A percentile compares a stretch with the other conserved stretches of the same genome.
Conservation (phyloP, 1,140 invertebrate species). For the Mamestra configurata region DNA sequence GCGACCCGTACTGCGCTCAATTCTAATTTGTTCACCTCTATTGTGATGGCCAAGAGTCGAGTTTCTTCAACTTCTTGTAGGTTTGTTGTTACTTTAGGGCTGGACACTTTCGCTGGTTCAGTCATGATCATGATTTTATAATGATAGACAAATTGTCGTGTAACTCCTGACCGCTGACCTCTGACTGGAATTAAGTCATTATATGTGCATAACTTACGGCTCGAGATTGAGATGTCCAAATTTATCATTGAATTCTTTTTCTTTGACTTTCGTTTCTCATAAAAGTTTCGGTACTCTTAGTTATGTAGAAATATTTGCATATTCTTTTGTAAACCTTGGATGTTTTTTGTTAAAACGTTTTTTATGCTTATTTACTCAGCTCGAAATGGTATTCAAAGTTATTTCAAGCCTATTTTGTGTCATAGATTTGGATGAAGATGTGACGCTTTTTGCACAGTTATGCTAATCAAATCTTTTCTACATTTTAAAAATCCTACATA, state of each 20-base stretch:
- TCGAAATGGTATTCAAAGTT: no score
- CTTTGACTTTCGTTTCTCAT: constrained; percentile 21
- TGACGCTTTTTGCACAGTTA: not conserved
- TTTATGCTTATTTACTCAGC: no score
- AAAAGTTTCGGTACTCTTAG: not conserved
- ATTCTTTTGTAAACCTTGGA: not conserved
- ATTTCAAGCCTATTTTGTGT: no score
- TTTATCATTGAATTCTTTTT: constrained; percentile 5
- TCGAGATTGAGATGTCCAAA: constrained; percentile 14
- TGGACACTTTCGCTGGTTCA: constrained; percentile 70
- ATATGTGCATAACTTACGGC: constrained; percentile 22
- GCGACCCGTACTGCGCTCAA: constrained; percentile 52
- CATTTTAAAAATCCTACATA: not conserved
- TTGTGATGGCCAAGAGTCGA: constrained; percentile 20
- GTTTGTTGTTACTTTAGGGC: constrained; percentile 28
- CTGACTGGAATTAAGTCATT: constrained; percentile 47
- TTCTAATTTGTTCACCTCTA: constrained; percentile 29
- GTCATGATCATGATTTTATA: constrained; percentile 71
- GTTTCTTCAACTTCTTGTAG: constrained; percentile 8
- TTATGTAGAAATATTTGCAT: not conserved
- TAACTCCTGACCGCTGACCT: constrained; percentile 61
- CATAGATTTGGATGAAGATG: not conserved
- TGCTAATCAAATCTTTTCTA: not conserved
- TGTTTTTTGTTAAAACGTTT: not conserved
- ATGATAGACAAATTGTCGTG: constrained; percentile 66